Percentiles rank a stretch among this genome's conserved stretches.
These are phyloP conservation scores for Macropus fuliginosus DNA, from an alignment of 2,797 vertebrate genomes.

Conservation along the genomic window DNA sequence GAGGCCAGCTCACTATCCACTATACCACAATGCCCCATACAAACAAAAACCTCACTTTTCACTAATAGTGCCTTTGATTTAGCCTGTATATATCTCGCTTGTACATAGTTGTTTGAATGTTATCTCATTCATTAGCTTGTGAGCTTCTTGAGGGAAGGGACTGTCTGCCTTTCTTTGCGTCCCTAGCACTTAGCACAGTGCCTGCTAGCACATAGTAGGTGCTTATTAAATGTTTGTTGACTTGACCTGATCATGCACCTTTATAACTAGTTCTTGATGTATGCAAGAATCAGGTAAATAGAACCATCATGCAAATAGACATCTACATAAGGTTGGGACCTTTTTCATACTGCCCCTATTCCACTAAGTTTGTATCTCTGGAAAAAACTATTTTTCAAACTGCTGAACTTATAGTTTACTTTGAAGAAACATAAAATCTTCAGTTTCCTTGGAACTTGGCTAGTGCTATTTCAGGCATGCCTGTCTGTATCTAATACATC, in stretches of 20 bases:
- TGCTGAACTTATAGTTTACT: not conserved
- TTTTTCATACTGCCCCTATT: not conserved
- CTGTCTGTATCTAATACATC: not conserved
- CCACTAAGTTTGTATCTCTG: not conserved
- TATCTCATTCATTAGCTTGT: not conserved
- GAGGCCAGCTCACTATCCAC: not conserved
- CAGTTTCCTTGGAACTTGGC: not conserved
- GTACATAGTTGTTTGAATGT: not conserved
- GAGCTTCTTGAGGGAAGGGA: not conserved
- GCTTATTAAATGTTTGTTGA: not conserved
- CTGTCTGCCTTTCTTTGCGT: not conserved
- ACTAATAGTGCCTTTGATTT: not conserved
- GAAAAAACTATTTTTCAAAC: not conserved
- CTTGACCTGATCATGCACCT: not conserved
- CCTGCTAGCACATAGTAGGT: not conserved
- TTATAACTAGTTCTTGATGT: constrained; percentile 29
- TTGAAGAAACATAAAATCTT: not conserved
- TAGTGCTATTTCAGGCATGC: not conserved
- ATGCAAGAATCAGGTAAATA: not conserved
- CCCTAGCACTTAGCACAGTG: not conserved
- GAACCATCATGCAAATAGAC: constrained; percentile 20
- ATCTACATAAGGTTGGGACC: not conserved
- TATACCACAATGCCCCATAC: not conserved
- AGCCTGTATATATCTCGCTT: not conserved
- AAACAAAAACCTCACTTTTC: not conserved